phyloP scores from a whole-genome alignment of 2,113 vertebrate genomes.

The Sceloporus tristichus region DNA sequence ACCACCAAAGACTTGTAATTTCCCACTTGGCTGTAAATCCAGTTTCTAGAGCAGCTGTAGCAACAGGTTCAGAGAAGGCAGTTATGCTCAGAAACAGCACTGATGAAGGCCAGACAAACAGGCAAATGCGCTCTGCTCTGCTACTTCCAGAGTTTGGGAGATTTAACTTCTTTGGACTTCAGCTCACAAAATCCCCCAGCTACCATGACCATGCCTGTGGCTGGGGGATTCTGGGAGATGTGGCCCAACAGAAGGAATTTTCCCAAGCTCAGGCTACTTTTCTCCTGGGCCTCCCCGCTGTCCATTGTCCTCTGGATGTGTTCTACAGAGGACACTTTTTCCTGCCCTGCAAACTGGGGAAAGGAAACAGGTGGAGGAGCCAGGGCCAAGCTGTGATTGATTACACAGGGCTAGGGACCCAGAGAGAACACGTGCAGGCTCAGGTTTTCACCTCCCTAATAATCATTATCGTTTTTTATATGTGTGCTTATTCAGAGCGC shows the following conservation, averaged over 20 bases:
- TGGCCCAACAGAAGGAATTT: too few species aligned
- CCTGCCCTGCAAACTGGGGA: background rate
- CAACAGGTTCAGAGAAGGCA: constrained; percentile 10
- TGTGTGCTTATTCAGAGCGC: background rate
- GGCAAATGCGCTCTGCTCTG: background rate
- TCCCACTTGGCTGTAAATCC: constrained; percentile 18
- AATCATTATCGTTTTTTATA: constrained; percentile 12
- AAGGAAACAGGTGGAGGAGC: constrained; percentile 41
- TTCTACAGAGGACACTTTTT: constrained; percentile 4
- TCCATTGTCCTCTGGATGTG: constrained; percentile 1
- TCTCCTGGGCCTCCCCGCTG: background rate
- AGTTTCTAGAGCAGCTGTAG: constrained; percentile 33
- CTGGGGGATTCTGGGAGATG: too few species aligned
- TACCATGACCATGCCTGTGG: too few species aligned
- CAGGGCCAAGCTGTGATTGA: constrained; percentile 21
- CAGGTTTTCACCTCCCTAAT: constrained; percentile 41
- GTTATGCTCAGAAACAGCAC: background rate
- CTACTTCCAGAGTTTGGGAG: too few species aligned
- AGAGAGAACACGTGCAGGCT: constrained; percentile 35
- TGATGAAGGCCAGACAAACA: constrained; percentile 23
- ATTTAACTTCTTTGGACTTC: too few species aligned
- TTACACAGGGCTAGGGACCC: constrained; percentile 9
- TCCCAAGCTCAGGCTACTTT: background rate
- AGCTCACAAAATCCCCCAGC: too few species aligned
- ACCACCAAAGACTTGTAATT: background rate